These are phyloP conservation scores for Drosophila setosimentum DNA, from an alignment of 2,888 invertebrate species.

Conservation along the genomic window DNA sequence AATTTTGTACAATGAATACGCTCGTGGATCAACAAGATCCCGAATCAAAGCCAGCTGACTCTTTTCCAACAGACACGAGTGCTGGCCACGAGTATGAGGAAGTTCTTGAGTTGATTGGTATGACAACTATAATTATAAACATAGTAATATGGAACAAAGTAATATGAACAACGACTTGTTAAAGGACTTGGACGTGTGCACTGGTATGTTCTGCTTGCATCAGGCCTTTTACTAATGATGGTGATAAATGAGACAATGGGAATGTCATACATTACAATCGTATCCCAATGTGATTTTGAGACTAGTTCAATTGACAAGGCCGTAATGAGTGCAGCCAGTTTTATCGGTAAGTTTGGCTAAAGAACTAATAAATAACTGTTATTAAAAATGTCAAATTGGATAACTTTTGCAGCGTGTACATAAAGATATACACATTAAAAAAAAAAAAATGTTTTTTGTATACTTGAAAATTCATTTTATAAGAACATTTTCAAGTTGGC, in stretches of 20 bases:
- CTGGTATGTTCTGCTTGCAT: constrained; percentile 87
- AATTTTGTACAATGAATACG: constrained; percentile 24
- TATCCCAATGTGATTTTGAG: constrained; percentile 89
- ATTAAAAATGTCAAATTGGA: not conserved
- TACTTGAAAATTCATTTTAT: not conserved
- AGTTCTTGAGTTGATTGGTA: constrained; percentile 76
- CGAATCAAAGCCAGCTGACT: constrained; percentile 36
- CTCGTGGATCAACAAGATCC: constrained; percentile 24
- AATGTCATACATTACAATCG: constrained; percentile 89
- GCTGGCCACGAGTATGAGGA: constrained; percentile 72
- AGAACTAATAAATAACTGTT: not conserved
- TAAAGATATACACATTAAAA: not conserved
- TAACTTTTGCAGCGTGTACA: not conserved
- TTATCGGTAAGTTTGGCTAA: constrained; percentile 86
- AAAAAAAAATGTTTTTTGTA: too few relatives aligned
- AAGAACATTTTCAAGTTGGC: not conserved
- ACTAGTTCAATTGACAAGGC: constrained; percentile 87
- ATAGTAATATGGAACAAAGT: not conserved
- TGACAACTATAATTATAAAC: not conserved
- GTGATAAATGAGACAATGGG: constrained; percentile 90
- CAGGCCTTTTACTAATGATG: constrained; percentile 88
- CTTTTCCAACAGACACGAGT: constrained; percentile 10
- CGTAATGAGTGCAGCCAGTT: constrained; percentile 88
- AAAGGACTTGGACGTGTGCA: constrained; percentile 89
- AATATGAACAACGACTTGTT: not conserved